A percentile compares a stretch with the other conserved stretches of the same genome.
phyloP scores from a whole-genome alignment of 2,888 invertebrate species.

The Subacronicta megacephala region DNA sequence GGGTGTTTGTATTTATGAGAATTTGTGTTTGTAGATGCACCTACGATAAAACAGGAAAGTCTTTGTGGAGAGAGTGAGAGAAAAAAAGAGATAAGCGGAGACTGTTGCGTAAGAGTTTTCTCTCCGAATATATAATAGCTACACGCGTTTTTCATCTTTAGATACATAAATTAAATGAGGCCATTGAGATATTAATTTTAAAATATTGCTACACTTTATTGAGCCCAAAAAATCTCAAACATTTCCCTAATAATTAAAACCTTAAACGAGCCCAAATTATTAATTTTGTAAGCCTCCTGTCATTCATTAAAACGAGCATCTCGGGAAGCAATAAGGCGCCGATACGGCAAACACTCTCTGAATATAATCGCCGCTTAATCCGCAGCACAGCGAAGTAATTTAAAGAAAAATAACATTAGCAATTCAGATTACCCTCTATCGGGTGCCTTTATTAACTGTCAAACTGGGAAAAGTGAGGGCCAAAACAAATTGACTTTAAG shows the following conservation, averaged over 20 bases:
- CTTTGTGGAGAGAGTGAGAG: too few relatives aligned
- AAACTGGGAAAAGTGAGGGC: slow-evolving; percentile 76
- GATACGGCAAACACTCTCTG: slow-evolving; percentile 80
- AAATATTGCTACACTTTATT: neutral
- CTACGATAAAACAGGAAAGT: too few relatives aligned
- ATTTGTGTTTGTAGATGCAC: too few relatives aligned
- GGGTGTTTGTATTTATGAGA: too few relatives aligned
- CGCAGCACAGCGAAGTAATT: slow-evolving; percentile 80
- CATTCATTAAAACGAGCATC: slow-evolving; percentile 58
- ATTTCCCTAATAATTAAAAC: slow-evolving; percentile 39
- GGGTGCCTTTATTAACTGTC: slow-evolving; percentile 84
- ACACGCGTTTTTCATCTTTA: too few relatives aligned
- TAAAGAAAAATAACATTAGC: slow-evolving; percentile 89
- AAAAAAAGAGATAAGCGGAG: too few relatives aligned
- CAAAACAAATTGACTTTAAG: slow-evolving; percentile 79
- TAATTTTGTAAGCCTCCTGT: slow-evolving; percentile 37
- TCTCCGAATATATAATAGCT: too few relatives aligned
- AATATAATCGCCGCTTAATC: slow-evolving; percentile 84
- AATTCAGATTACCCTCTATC: slow-evolving; percentile 85
- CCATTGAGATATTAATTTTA: too few relatives aligned
- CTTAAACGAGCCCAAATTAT: slow-evolving; percentile 26
- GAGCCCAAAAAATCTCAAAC: neutral
- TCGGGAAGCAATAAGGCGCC: slow-evolving; percentile 65
- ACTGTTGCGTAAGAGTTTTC: too few relatives aligned
- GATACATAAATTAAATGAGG: too few relatives aligned